phyloP scores from a whole-genome alignment of 2,113 vertebrate species.

The Panurus biarmicus region DNA sequence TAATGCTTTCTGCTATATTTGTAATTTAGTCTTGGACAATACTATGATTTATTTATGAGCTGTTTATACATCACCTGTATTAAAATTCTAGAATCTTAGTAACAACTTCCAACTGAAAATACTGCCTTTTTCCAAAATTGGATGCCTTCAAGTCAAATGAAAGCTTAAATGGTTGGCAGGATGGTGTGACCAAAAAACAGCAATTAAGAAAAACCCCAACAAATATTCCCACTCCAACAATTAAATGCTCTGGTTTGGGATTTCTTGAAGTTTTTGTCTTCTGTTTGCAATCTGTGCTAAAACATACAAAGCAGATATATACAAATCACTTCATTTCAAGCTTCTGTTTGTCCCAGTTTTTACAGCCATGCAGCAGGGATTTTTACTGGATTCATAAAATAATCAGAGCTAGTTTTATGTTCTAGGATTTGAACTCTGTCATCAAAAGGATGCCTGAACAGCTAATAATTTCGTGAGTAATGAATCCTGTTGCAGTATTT shows the following conservation, averaged over 20 bases:
- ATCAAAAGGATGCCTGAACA: neutral
- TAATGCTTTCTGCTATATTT: neutral
- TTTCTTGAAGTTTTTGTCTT: neutral
- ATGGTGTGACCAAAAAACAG: neutral
- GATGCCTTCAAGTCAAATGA: neutral
- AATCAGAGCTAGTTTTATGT: neutral
- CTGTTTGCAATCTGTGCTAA: neutral
- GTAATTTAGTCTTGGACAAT: neutral
- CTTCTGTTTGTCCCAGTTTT: neutral
- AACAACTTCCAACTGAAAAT: neutral
- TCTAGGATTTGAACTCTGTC: neutral
- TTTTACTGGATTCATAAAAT: neutral
- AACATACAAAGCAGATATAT: neutral
- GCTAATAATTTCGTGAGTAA: neutral
- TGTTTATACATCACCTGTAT: neutral
- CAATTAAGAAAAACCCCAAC: neutral
- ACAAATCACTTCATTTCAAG: neutral
- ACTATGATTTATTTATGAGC: neutral
- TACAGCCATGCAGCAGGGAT: neutral
- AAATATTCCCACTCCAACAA: fast-evolving
- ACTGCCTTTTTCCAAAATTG: neutral
- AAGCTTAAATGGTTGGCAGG: neutral
- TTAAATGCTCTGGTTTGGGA: neutral
- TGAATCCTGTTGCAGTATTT: neutral
- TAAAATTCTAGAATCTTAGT: neutral